Base-by-base conservation (phyloP, 2,797 vertebrate genomes). In the Crotalus adamanteus region DNA sequence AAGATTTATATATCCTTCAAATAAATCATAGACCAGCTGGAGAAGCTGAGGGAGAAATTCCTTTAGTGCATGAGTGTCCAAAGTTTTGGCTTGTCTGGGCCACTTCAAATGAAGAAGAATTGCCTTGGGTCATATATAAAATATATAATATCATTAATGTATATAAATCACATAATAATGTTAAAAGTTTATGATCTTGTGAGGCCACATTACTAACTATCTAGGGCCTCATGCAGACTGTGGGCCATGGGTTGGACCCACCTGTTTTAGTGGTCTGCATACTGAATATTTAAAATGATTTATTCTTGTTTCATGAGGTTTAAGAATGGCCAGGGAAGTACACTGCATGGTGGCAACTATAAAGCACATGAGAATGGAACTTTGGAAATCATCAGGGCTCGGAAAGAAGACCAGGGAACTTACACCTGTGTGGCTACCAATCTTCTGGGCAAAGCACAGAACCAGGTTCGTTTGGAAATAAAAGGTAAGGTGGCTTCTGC, bases 271-370 rank as follows among this genome's bases (percentile, higher is more conserved):
- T 78, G 12, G 12, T 78, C 57, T 83, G 26, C 86, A 11, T 86
- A 31, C 8, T 22, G 78, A 91, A 61, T 12, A 51, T n/a, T 60
- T 51, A 9, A 85, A 90, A 90, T 42, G 37, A 91, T 91, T 93
- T 69, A 20, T 78, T 93, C 94, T 90, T 96, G 92, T 94, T 97
- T 97, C 96, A 93, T 94, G 98, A 99, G 99, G 99, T 99, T 99
- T 98, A 99, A 99, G 98, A 99, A 99, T 0, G 99, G 99, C 87
- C 98, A 99, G 94, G 99, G 99, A 92, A 99, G 99, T 88, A 99
- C 98, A 26, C 97, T 99, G 96, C 98, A 99, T 2, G 99, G 99
- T 0, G 99, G 98, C 12, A 99, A 99, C 90, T 99, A 99, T 97
- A 98, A 98, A 0, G 97, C 98, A 0, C 97, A 99, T 0, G 97